Base-by-base conservation (phyloP, 1,140 invertebrate species). In the Drosophila repleta region DNA sequence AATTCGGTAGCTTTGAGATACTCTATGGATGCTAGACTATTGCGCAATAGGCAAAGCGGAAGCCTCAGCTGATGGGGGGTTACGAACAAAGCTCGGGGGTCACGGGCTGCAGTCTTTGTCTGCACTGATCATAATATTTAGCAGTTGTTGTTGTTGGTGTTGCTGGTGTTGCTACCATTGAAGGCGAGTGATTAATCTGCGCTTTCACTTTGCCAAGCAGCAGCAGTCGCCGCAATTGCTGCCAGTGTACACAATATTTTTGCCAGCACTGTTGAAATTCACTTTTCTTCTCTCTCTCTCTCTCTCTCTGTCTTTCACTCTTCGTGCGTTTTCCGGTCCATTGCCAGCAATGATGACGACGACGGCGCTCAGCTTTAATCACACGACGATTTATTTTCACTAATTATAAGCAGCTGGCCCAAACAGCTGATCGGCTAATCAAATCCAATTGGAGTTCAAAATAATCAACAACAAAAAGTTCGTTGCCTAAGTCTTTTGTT, bases 401-500 rank as follows among this genome's bases (percentile, higher is more conserved):
- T 75, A 79, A 85, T 87, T 85, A 87, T 76, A 81, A 43, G 24
- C 55, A 46, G 39, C 62, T 43, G 45, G 49, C 26, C 37, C 4
- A 20, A 45, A 43, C 62, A 45, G 39, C 32, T 74, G 65, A 53
- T 56, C 39, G 61, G 24, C 35, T 17, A 49, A 56, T 52, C 43
- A 75, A 41, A 48, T 26, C 55, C 10, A 57, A 51, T 43, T 7
- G 39, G 17, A 45, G 32, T 17, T 8, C 4, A 10, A 13, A 45
- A 56, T 4, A 17, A 52, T 17, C 15, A 13, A 64, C 2, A 24
- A 24, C 7, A 37, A 66, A 48, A 43, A 83, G 87, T 90, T 87
- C 68, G 76, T 87, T 74, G 60, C 76, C 71, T 74, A 81, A 90
- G 88, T 88, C 83, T 82, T 90, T 90, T 77, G 77, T 79, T 75